phyloP scores from a whole-genome alignment of 2,113 vertebrate genomes.

The Phylloscopus whistleri region DNA sequence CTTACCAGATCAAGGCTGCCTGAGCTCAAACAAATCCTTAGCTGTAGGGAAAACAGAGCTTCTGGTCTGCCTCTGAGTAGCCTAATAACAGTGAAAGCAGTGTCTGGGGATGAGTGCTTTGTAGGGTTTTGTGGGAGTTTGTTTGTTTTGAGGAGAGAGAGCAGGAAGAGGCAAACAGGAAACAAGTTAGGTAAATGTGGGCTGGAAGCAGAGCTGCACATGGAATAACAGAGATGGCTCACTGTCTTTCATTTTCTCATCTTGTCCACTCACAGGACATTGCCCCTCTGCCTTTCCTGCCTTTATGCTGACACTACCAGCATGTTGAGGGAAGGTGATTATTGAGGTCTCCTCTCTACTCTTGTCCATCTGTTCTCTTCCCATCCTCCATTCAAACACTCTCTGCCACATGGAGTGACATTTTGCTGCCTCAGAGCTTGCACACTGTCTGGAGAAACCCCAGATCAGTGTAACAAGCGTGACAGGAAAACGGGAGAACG shows the following conservation, averaged over 20 bases:
- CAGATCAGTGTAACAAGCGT: neutral
- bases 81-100: neutral
- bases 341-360: neutral
- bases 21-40: neutral
- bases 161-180: neutral
- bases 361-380: neutral
- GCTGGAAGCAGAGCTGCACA: neutral
- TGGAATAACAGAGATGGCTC: neutral
- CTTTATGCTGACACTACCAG: neutral
- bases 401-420: neutral
- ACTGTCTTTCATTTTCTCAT: neutral
- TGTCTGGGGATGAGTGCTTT: neutral
- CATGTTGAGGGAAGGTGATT: neutral
- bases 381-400: neutral
- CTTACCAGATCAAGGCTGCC: neutral
- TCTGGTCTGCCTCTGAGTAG: neutral
- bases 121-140: neutral
- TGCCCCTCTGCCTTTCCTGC: neutral
- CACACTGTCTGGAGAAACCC: neutral
- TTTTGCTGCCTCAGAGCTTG: neutral
- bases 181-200: neutral
- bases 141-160: neutral
- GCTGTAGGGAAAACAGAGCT: neutral
- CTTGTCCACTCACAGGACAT: neutral
- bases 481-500: neutral